Evolutionary conservation across 2,888 invertebrate species (phyloP), one percentile per base, ranked within the genome.

Genomic region (Diarsia rubi): DNA sequence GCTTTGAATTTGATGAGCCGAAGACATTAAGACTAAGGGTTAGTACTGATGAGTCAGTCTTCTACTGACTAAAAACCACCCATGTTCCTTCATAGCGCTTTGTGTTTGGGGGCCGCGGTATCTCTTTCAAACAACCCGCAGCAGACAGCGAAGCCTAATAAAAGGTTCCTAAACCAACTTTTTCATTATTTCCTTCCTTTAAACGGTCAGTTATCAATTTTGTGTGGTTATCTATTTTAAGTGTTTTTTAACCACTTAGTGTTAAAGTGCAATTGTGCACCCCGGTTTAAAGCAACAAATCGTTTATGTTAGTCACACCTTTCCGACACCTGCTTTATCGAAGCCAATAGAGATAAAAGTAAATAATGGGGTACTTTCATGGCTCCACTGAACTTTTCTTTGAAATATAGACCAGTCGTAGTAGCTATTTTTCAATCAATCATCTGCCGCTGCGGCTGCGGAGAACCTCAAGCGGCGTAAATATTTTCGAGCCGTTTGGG

Each of bases 261-360:
- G 31, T 1, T 21, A 11, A 49, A 21, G n/a, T 19, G 6, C 27
- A 60, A 47, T 47, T 47, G 21, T 21, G n/a, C 11, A 0, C 3
- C 16, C 19, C 4, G 19, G 45, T 5, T 73, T 24, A 14, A 44
- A 21, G 2, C 2, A 19, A 54, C 45, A 47, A 74, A 64, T 47
- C 5, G 42, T 75, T 44, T 31, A 49, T 49, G 16, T 60, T 21
- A 57, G 42, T 77, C n/a, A 19, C 45, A 57, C 67, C 45, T 77
- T 74, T 57, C 8, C 4, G 14, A 45, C 77, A 74, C 45, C 74
- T 74, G 77, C 27, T 16, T 57, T 77, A 66, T 66, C 12, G 44
- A 14, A 45, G 37, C 3, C 57, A n/a, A 57, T 27, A 47, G 12
- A 42, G 24, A 74, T 54, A 73, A 49, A 31, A 16, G 9, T 19